These are phyloP conservation scores for Lacanobia wlatinum DNA, from an alignment of 2,888 invertebrate species.

Conservation along the genomic window DNA sequence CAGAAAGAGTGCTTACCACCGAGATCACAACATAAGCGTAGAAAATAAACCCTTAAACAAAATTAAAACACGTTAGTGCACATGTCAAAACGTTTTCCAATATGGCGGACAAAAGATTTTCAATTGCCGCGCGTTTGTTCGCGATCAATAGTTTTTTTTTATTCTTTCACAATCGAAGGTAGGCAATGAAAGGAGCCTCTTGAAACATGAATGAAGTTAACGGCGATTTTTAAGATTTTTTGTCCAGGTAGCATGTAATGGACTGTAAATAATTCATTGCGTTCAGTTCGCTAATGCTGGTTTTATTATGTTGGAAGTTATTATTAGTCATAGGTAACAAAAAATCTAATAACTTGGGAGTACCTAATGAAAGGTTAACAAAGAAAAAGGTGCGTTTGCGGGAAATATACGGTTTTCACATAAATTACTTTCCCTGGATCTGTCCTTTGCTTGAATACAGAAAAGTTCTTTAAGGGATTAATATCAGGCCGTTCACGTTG, in stretches of 20 bases:
- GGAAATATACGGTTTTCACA: background rate
- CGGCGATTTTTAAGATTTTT: slow-evolving; percentile 82
- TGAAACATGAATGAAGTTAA: slow-evolving; percentile 86
- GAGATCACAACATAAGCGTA: background rate
- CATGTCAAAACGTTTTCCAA: slow-evolving; percentile 87
- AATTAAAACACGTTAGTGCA: slow-evolving; percentile 77
- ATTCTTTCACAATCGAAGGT: slow-evolving; percentile 86
- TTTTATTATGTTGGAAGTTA: slow-evolving; percentile 36
- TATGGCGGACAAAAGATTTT: slow-evolving; percentile 88
- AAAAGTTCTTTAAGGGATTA: no score
- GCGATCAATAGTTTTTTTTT: slow-evolving; percentile 88
- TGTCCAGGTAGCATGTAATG: slow-evolving; percentile 85
- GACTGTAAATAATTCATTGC: slow-evolving; percentile 82
- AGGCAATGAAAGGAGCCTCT: slow-evolving; percentile 88
- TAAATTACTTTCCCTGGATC: no score
- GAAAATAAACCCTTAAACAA: slow-evolving; percentile 31
- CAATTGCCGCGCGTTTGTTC: slow-evolving; percentile 87
- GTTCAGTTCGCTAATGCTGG: slow-evolving; percentile 71
- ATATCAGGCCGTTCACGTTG: no score
- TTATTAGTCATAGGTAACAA: background rate
- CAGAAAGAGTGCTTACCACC: background rate
- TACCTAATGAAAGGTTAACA: background rate
- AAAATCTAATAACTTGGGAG: background rate
- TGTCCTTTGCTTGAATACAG: no score
- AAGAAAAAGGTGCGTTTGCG: background rate